A percentile compares a stretch with the other conserved stretches of the same genome.
These are phyloP conservation scores for Phainopepla nitens DNA, from an alignment of 2,113 vertebrate genomes.

Conservation along the genomic window DNA sequence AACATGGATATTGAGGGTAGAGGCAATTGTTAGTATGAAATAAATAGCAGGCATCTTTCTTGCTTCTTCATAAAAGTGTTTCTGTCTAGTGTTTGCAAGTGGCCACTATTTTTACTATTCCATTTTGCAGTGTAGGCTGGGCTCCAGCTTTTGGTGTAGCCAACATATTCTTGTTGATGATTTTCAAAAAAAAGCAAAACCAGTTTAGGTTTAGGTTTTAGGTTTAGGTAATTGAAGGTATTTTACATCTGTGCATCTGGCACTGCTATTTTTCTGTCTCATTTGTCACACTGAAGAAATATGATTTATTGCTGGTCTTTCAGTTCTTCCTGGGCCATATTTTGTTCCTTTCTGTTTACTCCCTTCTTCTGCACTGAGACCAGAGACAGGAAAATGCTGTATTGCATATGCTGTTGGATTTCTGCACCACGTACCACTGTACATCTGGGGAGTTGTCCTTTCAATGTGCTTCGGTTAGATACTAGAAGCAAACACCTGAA, in stretches of 20 bases:
- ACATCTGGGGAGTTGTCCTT: neutral
- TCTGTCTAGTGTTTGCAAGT: neutral
- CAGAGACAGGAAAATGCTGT: neutral
- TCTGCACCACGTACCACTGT: neutral
- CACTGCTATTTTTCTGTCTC: neutral
- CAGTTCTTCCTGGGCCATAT: neutral
- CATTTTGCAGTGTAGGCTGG: neutral
- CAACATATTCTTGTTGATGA: neutral
- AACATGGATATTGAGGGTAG: neutral
- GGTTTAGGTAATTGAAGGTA: neutral
- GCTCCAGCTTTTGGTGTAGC: neutral
- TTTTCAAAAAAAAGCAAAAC: fast-evolving
- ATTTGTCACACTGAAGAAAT: neutral
- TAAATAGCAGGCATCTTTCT: constrained; percentile 11
- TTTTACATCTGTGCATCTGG: neutral
- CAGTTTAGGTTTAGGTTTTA: neutral
- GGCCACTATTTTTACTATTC: constrained; percentile 19
- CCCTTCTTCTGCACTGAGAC: neutral
- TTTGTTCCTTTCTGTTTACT: neutral
- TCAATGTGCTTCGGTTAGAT: neutral
- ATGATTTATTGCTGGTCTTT: neutral
- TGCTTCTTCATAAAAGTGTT: constrained; percentile 21
- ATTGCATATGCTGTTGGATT: neutral
- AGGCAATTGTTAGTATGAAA: constrained; percentile 23
- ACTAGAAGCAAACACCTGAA: neutral